Conservation (phyloP, 2,113 vertebrate species). For the Emydocephalus ijimae region DNA sequence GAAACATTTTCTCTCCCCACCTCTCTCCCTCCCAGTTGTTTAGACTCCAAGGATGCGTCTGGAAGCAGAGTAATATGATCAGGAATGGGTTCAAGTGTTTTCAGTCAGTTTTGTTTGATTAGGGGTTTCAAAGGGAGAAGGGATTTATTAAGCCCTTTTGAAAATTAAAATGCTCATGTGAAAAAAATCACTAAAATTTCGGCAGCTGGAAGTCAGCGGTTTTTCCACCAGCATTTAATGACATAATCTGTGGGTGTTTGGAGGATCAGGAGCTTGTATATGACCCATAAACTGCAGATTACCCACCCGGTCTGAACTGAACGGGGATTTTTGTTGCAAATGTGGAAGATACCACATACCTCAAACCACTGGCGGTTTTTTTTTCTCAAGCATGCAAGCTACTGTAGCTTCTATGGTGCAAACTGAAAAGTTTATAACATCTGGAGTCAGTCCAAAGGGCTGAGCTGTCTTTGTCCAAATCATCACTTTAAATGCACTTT, state of each 20-base stretch:
- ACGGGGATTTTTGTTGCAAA: neutral
- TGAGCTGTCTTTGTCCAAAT: neutral
- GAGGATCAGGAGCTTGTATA: neutral
- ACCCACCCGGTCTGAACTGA: neutral
- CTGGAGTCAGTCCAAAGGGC: neutral
- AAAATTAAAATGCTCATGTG: neutral
- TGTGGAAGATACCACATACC: neutral
- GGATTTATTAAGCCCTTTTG: neutral
- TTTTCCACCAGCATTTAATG: neutral
- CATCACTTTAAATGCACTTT: slow-evolving; percentile 26
- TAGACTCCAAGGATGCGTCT: neutral
- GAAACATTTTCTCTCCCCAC: neutral
- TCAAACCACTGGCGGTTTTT: neutral
- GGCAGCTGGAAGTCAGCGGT: neutral
- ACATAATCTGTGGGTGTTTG: neutral
- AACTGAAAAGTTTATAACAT: neutral
- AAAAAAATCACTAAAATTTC: neutral
- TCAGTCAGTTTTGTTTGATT: neutral
- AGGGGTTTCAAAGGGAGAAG: neutral
- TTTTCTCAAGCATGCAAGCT: neutral
- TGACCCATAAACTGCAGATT: neutral
- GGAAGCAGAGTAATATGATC: neutral
- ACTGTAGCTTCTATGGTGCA: neutral
- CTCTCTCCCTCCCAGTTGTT: neutral
- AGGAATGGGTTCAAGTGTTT: neutral